Evolutionary conservation across 2,888 invertebrate genomes (phyloP).

Genomic region (Synergus laeviventris): DNA sequence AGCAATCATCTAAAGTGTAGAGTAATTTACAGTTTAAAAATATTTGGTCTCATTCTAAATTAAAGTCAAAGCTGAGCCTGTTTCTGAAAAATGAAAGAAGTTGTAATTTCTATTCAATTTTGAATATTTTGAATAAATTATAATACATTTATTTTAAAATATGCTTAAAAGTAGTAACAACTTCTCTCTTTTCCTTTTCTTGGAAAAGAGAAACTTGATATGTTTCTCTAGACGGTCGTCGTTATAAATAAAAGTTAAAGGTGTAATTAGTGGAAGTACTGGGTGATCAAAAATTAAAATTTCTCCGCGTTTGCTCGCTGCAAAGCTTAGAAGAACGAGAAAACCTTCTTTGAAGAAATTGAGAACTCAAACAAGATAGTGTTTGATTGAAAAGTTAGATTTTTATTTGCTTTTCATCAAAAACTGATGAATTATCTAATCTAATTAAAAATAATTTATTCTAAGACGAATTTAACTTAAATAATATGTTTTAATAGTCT

Average conservation of each 20-base stretch:
- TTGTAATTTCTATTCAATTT: background rate
- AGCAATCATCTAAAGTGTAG: background rate
- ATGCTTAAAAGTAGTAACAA: background rate
- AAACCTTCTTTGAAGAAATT: slow-evolving; percentile 1
- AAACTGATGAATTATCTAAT: background rate
- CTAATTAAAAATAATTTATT: background rate
- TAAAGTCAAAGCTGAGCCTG: background rate
- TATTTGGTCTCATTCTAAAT: background rate
- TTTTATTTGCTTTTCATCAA: slow-evolving; percentile 26
- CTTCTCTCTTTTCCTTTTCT: background rate
- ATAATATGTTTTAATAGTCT: background rate
- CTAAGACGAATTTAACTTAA: background rate
- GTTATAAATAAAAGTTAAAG: background rate
- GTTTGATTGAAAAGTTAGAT: slow-evolving; percentile 12
- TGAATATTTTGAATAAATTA: background rate
- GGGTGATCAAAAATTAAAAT: slow-evolving; percentile 6
- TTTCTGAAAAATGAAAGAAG: background rate
- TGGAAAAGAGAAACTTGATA: background rate
- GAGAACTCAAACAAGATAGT: slow-evolving; percentile 2
- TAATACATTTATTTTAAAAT: background rate
- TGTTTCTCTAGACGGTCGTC: background rate
- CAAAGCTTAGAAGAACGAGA: background rate
- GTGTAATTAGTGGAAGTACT: slow-evolving; percentile 6
- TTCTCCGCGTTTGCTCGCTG: background rate
- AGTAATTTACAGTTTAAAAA: background rate